Percentiles rank a stretch among this genome's conserved stretches.
These are phyloP conservation scores for Myotis daubentonii DNA, from an alignment of 2,797 vertebrate genomes.

Conservation along the genomic window DNA sequence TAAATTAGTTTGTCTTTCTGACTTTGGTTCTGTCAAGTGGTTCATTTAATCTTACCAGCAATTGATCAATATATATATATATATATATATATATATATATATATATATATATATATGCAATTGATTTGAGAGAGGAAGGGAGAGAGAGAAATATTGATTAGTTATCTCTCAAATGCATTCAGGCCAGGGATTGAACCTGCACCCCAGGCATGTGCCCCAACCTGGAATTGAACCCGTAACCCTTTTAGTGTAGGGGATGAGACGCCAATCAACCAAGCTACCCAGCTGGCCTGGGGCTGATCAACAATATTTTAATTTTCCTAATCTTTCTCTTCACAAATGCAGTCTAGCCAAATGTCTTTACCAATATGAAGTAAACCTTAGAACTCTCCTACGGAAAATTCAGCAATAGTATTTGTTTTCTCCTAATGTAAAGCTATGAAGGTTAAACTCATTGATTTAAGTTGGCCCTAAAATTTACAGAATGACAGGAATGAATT, in stretches of 20 bases:
- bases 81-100: no score
- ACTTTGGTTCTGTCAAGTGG: constrained; percentile 21
- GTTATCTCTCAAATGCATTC: neutral
- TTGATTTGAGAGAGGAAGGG: neutral
- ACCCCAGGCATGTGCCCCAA: neutral
- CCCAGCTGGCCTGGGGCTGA: neutral
- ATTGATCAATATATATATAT: no score
- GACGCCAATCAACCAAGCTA: neutral
- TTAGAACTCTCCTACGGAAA: neutral
- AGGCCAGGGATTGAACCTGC: neutral
- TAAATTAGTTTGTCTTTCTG: constrained; percentile 4
- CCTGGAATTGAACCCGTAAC: neutral
- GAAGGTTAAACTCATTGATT: neutral
- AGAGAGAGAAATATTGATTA: neutral
- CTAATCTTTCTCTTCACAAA: constrained; percentile 17
- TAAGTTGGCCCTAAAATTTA: neutral
- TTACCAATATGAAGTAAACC: constrained; percentile 18
- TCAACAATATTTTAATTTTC: constrained; percentile 27
- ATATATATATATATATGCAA: neutral
- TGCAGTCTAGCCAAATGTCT: neutral
- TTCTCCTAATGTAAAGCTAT: neutral
- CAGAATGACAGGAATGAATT: neutral
- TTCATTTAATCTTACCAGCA: constrained; percentile 12
- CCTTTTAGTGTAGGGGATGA: neutral
- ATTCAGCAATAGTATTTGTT: neutral